A percentile compares a stretch with the other conserved stretches of the same genome.
phyloP scores from a whole-genome alignment of 2,113 vertebrate genomes.

The Charadrius vociferus region DNA sequence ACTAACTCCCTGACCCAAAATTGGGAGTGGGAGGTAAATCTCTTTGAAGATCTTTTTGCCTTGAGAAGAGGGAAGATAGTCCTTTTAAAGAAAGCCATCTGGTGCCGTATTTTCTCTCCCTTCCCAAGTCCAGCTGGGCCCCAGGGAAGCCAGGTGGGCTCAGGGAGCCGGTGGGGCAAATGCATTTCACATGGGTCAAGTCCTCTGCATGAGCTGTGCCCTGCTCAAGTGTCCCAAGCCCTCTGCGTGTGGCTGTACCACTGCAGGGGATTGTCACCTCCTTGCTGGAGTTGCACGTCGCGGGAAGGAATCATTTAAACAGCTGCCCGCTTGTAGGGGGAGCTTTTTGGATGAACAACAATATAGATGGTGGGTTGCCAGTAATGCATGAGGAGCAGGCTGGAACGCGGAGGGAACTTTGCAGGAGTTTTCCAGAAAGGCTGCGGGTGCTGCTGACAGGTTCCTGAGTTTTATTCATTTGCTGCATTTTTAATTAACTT shows the following conservation, averaged over 20 bases:
- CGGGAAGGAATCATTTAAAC: not conserved
- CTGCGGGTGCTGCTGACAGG: not conserved
- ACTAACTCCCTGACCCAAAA: not conserved
- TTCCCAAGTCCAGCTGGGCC: not conserved
- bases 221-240: not conserved
- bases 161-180: not conserved
- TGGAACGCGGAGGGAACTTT: not conserved
- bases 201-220: not conserved
- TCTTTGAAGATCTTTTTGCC: not conserved
- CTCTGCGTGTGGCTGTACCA: not conserved
- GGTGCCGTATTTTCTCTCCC: not conserved
- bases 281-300: rapidly evolving
- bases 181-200: rapidly evolving
- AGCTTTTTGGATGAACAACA: not conserved
- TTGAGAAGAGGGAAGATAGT: not conserved
- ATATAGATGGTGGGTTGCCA: too few relatives aligned
- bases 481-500: not conserved
- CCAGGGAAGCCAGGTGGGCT: not conserved
- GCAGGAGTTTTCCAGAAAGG: not conserved
- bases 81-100: not conserved
- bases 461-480: not conserved
- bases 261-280: not conserved
- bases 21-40: not conserved
- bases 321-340: not conserved
- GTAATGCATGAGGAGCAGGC: not conserved